A percentile compares a stretch with the other conserved stretches of the same genome.
These are phyloP conservation scores for Macrosiphum euphorbiae DNA, from an alignment of 2,888 invertebrate species.

Conservation along the genomic window DNA sequence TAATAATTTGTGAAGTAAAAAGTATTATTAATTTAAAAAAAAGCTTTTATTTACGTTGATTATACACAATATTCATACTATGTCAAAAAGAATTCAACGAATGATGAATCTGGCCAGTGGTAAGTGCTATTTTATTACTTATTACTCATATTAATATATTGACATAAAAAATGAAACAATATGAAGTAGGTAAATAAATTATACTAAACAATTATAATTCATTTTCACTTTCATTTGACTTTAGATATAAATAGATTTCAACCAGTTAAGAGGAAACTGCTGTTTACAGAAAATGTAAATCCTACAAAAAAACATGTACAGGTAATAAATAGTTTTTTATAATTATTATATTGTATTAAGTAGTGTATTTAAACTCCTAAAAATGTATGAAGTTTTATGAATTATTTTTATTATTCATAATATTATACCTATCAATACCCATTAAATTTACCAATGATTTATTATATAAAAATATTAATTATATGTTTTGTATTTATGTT, in stretches of 20 bases:
- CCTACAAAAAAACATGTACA: not conserved
- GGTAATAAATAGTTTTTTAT: not conserved
- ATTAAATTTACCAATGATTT: not conserved
- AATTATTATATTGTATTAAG: not conserved
- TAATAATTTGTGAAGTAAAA: too few species aligned
- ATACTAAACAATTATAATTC: not conserved
- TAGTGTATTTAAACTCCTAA: too few species aligned
- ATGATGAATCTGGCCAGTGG: not conserved
- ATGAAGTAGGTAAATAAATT: not conserved
- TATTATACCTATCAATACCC: too few species aligned
- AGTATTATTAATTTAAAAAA: too few species aligned
- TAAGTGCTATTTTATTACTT: not conserved
- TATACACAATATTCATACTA: not conserved
- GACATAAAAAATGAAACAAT: not conserved
- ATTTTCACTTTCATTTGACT: not conserved
- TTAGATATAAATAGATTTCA: not conserved
- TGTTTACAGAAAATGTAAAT: not conserved
- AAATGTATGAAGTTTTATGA: too few species aligned
- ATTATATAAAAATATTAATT: not conserved
- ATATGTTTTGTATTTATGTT: not conserved
- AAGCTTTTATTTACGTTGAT: too few species aligned
- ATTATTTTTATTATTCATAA: too few species aligned
- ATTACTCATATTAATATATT: not conserved
- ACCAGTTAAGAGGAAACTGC: not conserved
- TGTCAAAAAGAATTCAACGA: not conserved